A percentile compares a stretch with the other conserved stretches of the same genome.
These are phyloP conservation scores for Calidris pugnax DNA, from an alignment of 2,113 vertebrate genomes.

Conservation along the genomic window DNA sequence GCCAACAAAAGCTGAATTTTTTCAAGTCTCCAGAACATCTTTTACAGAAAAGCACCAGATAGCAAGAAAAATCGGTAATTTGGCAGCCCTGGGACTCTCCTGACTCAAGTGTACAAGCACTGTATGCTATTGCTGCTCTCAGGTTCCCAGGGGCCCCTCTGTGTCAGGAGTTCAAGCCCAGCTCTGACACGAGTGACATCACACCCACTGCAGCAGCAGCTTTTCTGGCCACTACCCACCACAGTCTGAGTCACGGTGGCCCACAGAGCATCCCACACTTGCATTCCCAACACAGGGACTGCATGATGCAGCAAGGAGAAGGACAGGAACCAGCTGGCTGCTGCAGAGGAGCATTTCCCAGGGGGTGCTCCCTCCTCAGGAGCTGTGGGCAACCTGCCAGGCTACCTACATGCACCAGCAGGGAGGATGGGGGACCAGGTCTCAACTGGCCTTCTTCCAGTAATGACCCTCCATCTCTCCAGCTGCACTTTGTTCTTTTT, in stretches of 20 bases:
- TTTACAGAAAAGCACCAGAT: not conserved
- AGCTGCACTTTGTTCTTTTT: not conserved
- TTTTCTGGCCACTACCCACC: not conserved
- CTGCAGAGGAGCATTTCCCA: accelerated
- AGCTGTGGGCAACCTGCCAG: not conserved
- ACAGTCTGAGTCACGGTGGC: not conserved
- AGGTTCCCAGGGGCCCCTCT: not conserved
- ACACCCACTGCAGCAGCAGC: not conserved
- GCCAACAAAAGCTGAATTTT: not conserved
- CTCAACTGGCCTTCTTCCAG: not conserved
- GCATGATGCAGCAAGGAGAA: accelerated
- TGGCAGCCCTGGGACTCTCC: not conserved
- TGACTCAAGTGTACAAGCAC: not conserved
- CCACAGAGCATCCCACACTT: not conserved
- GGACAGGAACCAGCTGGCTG: not conserved
- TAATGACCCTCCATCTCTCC: not conserved
- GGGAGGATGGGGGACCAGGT: not conserved
- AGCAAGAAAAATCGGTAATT: not conserved
- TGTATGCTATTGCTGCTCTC: not conserved
- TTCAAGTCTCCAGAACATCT: not conserved
- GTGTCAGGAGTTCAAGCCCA: not conserved
- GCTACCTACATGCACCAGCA: not conserved
- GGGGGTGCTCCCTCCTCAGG: not conserved
- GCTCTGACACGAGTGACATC: not conserved
- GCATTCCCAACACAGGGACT: not conserved